Evolutionary conservation across 2,113 vertebrate species (phyloP), one percentile per base, ranked within the genome.

Genomic region (Otis tarda): DNA sequence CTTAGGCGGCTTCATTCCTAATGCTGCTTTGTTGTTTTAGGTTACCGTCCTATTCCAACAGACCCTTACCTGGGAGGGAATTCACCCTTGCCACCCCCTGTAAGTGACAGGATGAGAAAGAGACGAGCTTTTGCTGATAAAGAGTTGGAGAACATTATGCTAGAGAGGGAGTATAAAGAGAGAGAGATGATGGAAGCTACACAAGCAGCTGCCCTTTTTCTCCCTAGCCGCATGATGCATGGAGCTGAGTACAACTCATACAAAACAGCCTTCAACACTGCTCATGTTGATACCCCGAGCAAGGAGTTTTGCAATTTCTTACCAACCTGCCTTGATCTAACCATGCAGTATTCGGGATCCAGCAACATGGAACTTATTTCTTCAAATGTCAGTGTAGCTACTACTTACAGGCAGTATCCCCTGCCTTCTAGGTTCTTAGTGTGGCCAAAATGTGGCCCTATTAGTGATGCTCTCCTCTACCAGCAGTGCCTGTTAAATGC

Each of bases 41-140:
- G 99, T 83, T 99, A 99, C 89, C 99, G 99, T 23, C 99, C 99
- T n/a, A 97, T 99, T 87, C 98, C 98, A 90, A 86, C 98, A 16
- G 99, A 99, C 41, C 97, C 98, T 4, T 99, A 98, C 93, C 85
- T 99, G 91, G 98, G 98, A 81, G 98, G 98, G 94, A 98, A 92
- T 94, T 94, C 98, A 13, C 96, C 98, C 31, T 97, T 99, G 12
- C 99, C 99, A 50, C 98, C 99, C 7, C 99, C 99, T 14, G 98
- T 99, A 86, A 99, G 99, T 85, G 99, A 99, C 97, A 99, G 99
- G 93, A 99, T 99, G 99, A 98, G 99, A 96, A 99, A 99, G 96
- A 98, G 99, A 65, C 97, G 99, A 59, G 99, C 99, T 70, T 99
- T 99, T 95, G 99, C 99, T 41, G 99, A 99, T 98, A 99, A 99